phyloP scores from a whole-genome alignment of 2,888 invertebrate species.

The Mycalesis mineus region DNA sequence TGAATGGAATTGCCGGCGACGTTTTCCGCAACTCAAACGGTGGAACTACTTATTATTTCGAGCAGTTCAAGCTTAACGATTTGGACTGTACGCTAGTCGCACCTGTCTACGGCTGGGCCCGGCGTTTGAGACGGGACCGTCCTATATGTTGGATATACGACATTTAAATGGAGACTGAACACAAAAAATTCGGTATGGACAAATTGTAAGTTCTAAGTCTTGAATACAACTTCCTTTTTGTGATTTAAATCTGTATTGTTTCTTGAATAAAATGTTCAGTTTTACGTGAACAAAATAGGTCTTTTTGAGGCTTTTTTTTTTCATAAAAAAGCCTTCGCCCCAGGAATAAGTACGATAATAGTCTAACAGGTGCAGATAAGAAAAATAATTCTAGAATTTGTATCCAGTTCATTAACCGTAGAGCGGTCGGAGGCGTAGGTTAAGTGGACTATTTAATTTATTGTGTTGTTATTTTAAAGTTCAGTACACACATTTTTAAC shows the following conservation, averaged over 20 bases:
- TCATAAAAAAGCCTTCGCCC: too few species aligned
- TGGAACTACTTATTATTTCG: slow-evolving; percentile 74
- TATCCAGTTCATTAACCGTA: too few species aligned
- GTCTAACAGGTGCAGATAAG: too few species aligned
- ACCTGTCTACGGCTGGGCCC: slow-evolving; percentile 46
- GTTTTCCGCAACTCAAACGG: slow-evolving; percentile 71
- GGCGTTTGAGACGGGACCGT: slow-evolving; percentile 9
- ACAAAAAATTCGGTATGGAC: slow-evolving; percentile 3
- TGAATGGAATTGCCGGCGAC: slow-evolving; percentile 72
- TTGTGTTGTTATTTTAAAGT: too few species aligned
- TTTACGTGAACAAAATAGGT: too few species aligned
- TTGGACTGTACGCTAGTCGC: slow-evolving; percentile 53
- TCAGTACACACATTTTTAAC: too few species aligned
- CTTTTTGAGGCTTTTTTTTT: too few species aligned
- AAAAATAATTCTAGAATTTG: too few species aligned
- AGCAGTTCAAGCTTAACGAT: slow-evolving; percentile 70
- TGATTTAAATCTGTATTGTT: not conserved
- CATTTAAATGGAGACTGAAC: slow-evolving; percentile 6
- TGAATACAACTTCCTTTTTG: not conserved
- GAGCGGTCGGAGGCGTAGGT: too few species aligned
- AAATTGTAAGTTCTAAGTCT: not conserved
- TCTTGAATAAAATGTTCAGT: not conserved
- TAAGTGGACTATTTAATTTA: too few species aligned
- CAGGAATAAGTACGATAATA: too few species aligned
- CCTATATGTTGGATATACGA: slow-evolving; percentile 10